A percentile compares a stretch with the other conserved stretches of the same genome.
These are phyloP conservation scores for Idris sp. DNA, from an alignment of 1,140 invertebrate species.

Conservation along the genomic window DNA sequence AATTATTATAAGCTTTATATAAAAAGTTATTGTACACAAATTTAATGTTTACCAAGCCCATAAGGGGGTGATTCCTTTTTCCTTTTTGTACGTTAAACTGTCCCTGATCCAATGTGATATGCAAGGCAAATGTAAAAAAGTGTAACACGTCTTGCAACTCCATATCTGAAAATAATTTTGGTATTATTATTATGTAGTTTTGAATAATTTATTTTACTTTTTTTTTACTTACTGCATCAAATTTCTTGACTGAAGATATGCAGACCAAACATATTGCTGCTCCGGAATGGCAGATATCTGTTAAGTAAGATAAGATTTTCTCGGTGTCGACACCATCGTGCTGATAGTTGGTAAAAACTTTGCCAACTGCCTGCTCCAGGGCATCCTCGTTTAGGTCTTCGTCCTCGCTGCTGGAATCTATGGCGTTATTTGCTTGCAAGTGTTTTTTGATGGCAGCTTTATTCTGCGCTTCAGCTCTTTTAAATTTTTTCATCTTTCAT, in stretches of 20 bases:
- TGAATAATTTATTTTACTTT: neutral
- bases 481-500: constrained; percentile 78
- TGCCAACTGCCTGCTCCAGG: constrained; percentile 67
- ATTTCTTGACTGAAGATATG: constrained; percentile 90
- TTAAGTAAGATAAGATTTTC: constrained; percentile 84
- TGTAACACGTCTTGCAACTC: constrained; percentile 88
- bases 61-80: constrained; percentile 76
- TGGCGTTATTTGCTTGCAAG: constrained; percentile 76
- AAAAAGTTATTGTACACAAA: no score
- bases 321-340: constrained; percentile 76
- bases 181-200: neutral
- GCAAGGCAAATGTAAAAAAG: constrained; percentile 92
- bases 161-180: constrained; percentile 84
- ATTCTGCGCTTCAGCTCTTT: constrained; percentile 80
- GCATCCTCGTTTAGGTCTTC: constrained; percentile 70
- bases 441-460: constrained; percentile 81
- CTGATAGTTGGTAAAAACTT: constrained; percentile 75
- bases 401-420: constrained; percentile 72
- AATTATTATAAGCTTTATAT: no score
- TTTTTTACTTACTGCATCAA: constrained; percentile 81
- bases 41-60: constrained; percentile 80
- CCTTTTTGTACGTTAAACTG: constrained; percentile 85
- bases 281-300: constrained; percentile 87
- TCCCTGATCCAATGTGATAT: constrained; percentile 96
- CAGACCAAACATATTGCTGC: constrained; percentile 93